Evolutionary conservation across 2,797 vertebrate genomes (phyloP).

Genomic region (Nyctibius grandis): DNA sequence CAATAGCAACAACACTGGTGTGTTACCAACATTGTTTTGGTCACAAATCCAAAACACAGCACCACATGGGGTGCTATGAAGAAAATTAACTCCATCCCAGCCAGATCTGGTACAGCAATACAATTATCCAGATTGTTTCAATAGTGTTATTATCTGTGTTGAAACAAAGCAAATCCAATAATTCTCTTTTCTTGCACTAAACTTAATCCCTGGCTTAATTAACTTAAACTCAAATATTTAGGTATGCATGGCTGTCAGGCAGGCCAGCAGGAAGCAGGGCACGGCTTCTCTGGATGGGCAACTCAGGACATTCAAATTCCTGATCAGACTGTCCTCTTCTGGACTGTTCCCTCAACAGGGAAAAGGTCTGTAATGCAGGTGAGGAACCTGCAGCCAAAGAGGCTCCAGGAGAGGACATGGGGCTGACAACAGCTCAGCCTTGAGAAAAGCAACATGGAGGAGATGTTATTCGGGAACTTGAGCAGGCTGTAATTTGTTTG

Average conservation of each 20-base stretch:
- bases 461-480: not conserved
- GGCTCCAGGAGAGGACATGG: not conserved
- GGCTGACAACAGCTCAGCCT: not conserved
- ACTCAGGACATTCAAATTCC: not conserved
- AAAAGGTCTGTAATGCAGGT: not conserved
- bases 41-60: too few species aligned
- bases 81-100: not conserved
- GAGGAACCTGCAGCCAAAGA: not conserved
- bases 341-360: not conserved
- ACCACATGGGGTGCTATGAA: not conserved
- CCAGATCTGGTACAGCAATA: not conserved
- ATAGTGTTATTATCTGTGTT: not conserved
- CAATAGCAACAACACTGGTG: too few species aligned
- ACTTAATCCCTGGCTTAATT: not conserved
- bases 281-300: not conserved
- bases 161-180: not conserved
- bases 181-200: not conserved
- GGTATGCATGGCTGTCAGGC: not conserved
- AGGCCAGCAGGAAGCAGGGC: not conserved
- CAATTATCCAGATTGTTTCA: not conserved
- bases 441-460: not conserved
- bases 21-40: too few species aligned
- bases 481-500: not conserved
- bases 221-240: not conserved
- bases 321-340: not conserved